A percentile compares a stretch with the other conserved stretches of the same genome.
Evolutionary conservation across 1,140 invertebrate species (phyloP).

Genomic region (Drosophila leontia): DNA sequence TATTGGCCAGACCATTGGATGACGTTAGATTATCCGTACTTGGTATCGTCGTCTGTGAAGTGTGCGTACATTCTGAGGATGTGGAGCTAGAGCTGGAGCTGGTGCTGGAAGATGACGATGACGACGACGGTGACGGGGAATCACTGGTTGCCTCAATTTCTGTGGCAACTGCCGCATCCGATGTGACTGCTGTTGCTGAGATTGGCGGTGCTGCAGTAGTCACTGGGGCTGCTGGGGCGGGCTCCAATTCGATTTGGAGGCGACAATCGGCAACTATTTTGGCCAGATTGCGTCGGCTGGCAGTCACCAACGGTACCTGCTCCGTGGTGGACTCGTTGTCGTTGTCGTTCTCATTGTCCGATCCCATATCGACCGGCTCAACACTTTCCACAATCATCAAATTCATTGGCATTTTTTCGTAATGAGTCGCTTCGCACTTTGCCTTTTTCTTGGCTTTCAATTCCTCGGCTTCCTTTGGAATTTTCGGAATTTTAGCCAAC

Average conservation of each 20-base stretch:
- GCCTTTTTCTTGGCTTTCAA: constrained; percentile 78
- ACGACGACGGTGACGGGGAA: constrained; percentile 37
- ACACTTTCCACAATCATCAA: constrained; percentile 74
- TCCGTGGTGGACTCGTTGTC: constrained; percentile 43
- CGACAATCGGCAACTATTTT: constrained; percentile 79
- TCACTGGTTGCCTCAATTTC: constrained; percentile 38
- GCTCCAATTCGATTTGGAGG: constrained; percentile 71
- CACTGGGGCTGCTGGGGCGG: constrained; percentile 22
- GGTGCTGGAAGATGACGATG: constrained; percentile 47
- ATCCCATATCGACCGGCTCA: constrained; percentile 49
- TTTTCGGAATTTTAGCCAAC: constrained; percentile 76
- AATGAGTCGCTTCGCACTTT: constrained; percentile 71
- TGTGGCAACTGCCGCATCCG: constrained; percentile 28
- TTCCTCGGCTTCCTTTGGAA: constrained; percentile 79
- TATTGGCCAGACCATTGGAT: constrained; percentile 57
- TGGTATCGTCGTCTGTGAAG: constrained; percentile 78
- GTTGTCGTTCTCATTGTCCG: constrained; percentile 66
- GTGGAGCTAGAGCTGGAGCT: constrained; percentile 57
- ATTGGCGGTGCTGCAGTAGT: constrained; percentile 33
- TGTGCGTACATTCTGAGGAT: constrained; percentile 75
- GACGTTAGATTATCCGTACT: constrained; percentile 80
- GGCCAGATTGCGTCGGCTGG: constrained; percentile 70
- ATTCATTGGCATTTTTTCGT: constrained; percentile 80
- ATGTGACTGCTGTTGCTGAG: constrained; percentile 31
- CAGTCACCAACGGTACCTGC: constrained; percentile 75